Conservation (phyloP, 92 coral and sea anemone species). For the Anthopleura xanthogrammica region DNA sequence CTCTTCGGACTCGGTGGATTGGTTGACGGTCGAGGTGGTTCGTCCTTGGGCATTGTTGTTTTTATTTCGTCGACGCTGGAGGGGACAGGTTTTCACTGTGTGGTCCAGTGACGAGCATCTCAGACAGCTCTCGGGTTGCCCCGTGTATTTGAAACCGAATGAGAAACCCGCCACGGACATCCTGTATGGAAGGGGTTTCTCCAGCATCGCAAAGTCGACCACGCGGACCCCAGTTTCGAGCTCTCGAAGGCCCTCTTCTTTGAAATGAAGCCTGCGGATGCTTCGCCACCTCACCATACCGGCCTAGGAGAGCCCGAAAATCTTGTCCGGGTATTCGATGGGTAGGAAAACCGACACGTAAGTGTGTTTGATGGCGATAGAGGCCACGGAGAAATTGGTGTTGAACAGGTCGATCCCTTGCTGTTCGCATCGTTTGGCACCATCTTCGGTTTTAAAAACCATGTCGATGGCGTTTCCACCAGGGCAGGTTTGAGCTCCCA, state of each 20-base stretch:
- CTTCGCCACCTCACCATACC: slow-evolving; percentile 1
- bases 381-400: not conserved
- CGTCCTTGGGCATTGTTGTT: too few species aligned
- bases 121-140: slow-evolving; percentile 33
- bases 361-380: not conserved
- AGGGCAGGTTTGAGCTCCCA: not conserved
- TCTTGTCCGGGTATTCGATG: slow-evolving; percentile 2
- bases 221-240: slow-evolving; percentile 29
- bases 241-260: slow-evolving; percentile 3
- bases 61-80: not conserved
- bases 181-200: slow-evolving; percentile 8
- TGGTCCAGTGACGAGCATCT: slow-evolving; percentile 35
- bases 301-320: not conserved
- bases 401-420: not conserved
- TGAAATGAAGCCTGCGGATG: slow-evolving; percentile 9
- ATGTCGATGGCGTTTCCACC: not conserved
- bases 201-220: slow-evolving; percentile 1
- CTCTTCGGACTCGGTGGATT: too few species aligned
- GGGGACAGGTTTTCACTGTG: slow-evolving; percentile 17
- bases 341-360: slow-evolving; percentile 24
- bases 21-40: too few species aligned
- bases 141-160: slow-evolving; percentile 29
- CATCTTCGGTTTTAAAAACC: not conserved
- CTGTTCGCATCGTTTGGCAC: not conserved
- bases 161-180: not conserved